phyloP scores from a whole-genome alignment of 2,888 invertebrate species.

The Rugalucina vietnamica region DNA sequence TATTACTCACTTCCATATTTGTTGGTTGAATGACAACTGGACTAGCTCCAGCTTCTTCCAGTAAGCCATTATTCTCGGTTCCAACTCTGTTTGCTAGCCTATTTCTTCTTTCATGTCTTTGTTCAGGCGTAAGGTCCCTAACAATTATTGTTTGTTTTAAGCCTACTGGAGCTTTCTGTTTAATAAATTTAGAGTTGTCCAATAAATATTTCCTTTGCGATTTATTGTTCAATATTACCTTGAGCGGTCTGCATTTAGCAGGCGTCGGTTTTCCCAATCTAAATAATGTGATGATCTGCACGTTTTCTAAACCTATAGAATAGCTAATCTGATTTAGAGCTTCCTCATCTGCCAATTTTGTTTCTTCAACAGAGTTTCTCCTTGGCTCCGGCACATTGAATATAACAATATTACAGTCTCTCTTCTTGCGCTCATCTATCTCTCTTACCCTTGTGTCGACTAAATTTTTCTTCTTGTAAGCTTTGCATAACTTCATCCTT shows the following conservation, averaged over 20 bases:
- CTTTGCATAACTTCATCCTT: not conserved
- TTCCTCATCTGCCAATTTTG: not conserved
- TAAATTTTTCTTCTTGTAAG: not conserved
- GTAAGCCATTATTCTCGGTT: not conserved
- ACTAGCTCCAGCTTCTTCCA: too few relatives aligned
- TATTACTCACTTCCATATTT: not conserved
- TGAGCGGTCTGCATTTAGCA: not conserved
- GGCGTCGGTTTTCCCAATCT: not conserved
- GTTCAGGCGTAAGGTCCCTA: not conserved
- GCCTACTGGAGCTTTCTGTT: not conserved
- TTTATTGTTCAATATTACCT: not conserved
- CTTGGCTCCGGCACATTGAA: not conserved
- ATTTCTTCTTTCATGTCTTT: not conserved
- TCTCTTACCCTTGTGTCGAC: not conserved
- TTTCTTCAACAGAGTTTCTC: not conserved
- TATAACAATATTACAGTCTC: not conserved
- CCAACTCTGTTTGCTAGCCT: not conserved
- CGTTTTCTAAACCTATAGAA: not conserved
- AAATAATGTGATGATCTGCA: not conserved
- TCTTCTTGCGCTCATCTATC: not conserved
- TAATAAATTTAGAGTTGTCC: not conserved
- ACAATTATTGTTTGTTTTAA: not conserved
- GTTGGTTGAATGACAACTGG: not conserved
- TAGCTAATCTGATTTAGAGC: not conserved
- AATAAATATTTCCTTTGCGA: not conserved